Evolutionary conservation across 1,140 invertebrate genomes (phyloP).

Genomic region (Lepidurus arcticus): DNA sequence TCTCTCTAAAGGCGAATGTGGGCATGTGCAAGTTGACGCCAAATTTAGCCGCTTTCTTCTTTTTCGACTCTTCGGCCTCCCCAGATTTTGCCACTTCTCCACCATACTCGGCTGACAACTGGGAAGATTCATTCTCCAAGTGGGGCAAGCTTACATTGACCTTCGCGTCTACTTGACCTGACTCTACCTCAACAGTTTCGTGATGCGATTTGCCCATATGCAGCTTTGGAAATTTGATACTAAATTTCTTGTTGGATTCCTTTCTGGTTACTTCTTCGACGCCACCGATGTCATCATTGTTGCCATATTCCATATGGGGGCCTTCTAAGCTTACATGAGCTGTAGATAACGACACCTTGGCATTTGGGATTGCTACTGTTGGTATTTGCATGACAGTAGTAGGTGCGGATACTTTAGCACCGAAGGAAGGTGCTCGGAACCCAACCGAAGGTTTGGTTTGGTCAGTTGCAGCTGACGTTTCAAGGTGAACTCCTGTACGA

Average conservation of each 20-base stretch:
- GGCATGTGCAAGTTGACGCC: background rate
- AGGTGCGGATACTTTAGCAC: background rate
- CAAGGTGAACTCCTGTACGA: background rate
- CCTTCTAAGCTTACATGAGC: background rate
- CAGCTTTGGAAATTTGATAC: background rate
- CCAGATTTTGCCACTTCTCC: background rate
- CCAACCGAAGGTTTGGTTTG: background rate
- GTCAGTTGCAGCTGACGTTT: background rate
- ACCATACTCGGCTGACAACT: background rate
- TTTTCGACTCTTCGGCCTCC: background rate
- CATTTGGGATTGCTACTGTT: no score
- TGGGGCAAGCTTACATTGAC: background rate
- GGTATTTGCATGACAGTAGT: background rate
- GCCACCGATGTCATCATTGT: background rate
- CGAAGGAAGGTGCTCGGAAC: background rate
- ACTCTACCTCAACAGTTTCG: background rate
- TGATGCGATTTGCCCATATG: slow-evolving; percentile 2
- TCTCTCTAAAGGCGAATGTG: background rate
- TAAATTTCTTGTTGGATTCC: slow-evolving; percentile 28
- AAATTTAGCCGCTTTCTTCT: background rate
- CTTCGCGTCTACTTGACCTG: background rate
- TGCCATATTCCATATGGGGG: background rate
- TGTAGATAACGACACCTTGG: background rate
- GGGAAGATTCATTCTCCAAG: background rate
- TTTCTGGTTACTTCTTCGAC: slow-evolving; percentile 23